phyloP scores from a whole-genome alignment of 2,797 vertebrate species.

The Otolemur crassicaudatus region DNA sequence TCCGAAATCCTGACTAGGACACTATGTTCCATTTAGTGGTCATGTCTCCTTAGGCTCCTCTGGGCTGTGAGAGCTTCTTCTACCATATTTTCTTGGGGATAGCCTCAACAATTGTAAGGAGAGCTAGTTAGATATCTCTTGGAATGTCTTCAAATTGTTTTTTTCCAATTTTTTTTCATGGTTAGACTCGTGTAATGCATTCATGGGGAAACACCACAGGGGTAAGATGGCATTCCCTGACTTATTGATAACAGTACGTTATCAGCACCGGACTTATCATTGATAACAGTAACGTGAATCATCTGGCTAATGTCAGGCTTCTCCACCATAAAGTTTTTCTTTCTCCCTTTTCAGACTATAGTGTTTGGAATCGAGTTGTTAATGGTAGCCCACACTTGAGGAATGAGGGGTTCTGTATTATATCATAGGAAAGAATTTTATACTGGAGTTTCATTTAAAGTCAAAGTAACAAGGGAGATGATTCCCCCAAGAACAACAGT shows the following conservation, averaged over 20 bases:
- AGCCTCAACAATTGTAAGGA: neutral
- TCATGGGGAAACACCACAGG: neutral
- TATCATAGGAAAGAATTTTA: neutral
- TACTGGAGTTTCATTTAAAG: slow-evolving; percentile 26
- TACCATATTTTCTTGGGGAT: neutral
- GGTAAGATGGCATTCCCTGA: neutral
- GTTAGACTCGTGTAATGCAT: neutral
- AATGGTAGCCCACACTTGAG: neutral
- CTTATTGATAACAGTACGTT: neutral
- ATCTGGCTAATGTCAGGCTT: neutral
- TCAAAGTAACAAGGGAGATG: neutral
- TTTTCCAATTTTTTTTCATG: slow-evolving; percentile 31
- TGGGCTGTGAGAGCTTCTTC: neutral
- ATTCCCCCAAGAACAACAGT: neutral
- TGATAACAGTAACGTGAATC: neutral
- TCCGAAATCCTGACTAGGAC: neutral
- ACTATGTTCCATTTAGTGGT: neutral
- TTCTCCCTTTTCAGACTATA: neutral
- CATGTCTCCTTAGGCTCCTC: neutral
- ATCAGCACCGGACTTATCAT: neutral
- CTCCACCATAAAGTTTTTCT: neutral
- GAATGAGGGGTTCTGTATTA: neutral
- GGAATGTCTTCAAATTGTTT: neutral
- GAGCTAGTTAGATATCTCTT: neutral
- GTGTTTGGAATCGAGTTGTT: neutral